Percentiles rank a stretch among this genome's conserved stretches.
Evolutionary conservation across 2,888 invertebrate genomes (phyloP).

Genomic region (Sinopyrophorus schimmeli): DNA sequence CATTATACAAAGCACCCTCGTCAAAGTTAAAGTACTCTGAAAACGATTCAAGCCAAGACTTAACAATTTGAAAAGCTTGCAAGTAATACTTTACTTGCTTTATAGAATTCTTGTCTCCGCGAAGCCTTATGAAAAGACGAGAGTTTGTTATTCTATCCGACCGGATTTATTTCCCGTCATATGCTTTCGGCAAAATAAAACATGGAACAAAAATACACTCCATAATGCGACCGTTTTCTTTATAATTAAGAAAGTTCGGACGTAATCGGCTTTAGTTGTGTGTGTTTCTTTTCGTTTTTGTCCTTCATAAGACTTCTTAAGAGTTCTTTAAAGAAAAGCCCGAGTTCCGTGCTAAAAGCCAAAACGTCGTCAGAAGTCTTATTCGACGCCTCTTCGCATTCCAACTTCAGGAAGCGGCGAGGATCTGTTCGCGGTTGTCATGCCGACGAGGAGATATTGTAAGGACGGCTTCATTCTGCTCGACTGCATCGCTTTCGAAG

Average conservation of each 20-base stretch:
- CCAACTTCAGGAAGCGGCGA: slow-evolving; percentile 24
- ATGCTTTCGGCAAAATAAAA: slow-evolving; percentile 16
- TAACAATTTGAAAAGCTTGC: too few relatives aligned
- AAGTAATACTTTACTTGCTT: slow-evolving; percentile 17
- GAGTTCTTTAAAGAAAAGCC: slow-evolving; percentile 15
- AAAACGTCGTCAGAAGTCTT: slow-evolving; percentile 25
- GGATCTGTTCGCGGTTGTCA: slow-evolving; percentile 43
- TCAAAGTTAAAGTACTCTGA: too few relatives aligned
- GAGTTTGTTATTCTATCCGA: slow-evolving; percentile 21
- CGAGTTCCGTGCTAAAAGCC: slow-evolving; percentile 23
- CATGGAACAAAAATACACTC: background rate
- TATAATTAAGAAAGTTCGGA: slow-evolving; percentile 22
- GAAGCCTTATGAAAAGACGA: slow-evolving; percentile 14
- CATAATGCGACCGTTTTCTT: slow-evolving; percentile 7
- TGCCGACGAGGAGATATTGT: slow-evolving; percentile 46
- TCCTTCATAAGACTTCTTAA: slow-evolving; percentile 19
- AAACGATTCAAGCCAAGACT: too few relatives aligned
- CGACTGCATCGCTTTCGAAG: slow-evolving; percentile 43
- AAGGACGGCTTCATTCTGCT: slow-evolving; percentile 43
- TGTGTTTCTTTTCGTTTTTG: slow-evolving; percentile 15
- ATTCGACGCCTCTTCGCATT: slow-evolving; percentile 27
- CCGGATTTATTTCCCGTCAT: slow-evolving; percentile 10
- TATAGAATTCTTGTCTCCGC: slow-evolving; percentile 15
- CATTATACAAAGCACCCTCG: too few relatives aligned
- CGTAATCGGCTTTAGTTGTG: slow-evolving; percentile 24